These are phyloP conservation scores for Irena cyanogastra DNA, from an alignment of 2,113 vertebrate genomes.

Conservation along the genomic window DNA sequence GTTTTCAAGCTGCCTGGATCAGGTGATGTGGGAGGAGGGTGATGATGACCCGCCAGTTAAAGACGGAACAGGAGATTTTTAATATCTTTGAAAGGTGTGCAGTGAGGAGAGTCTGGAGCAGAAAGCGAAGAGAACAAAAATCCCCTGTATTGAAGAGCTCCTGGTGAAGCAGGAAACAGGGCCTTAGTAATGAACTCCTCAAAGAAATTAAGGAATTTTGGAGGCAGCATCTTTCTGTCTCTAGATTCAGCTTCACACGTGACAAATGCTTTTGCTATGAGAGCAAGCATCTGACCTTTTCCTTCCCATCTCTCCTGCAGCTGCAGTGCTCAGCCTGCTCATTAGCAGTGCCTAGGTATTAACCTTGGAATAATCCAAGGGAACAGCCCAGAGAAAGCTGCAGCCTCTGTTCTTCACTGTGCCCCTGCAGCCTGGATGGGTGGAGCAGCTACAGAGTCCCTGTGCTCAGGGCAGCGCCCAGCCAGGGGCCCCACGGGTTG, in stretches of 20 bases:
- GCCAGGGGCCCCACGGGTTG: not conserved
- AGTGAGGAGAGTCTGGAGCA: not conserved
- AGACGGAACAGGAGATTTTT: not conserved
- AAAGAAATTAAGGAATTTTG: conserved; percentile 33
- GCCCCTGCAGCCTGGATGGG: not conserved
- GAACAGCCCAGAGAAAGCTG: not conserved
- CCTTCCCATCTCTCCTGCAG: not conserved
- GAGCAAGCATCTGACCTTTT: conserved; percentile 19
- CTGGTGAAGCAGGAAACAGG: not conserved
- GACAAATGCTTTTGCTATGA: conserved; percentile 11
- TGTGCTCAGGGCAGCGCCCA: not conserved
- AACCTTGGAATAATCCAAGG: not conserved
- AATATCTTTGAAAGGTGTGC: not conserved
- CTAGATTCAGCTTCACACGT: not conserved
- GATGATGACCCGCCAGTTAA: not conserved
- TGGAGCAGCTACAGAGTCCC: not conserved
- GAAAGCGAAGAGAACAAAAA: not conserved
- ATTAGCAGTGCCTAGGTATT: conserved; percentile 27
- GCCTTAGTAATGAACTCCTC: not conserved
- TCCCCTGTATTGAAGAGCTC: not conserved
- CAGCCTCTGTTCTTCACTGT: not conserved
- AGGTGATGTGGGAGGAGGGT: not conserved
- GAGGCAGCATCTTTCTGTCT: conserved; percentile 1
- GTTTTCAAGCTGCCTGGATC: not conserved
- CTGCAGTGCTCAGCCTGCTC: not conserved